phyloP scores from a whole-genome alignment of 2,888 invertebrate species.

The Melanostoma scalare region DNA sequence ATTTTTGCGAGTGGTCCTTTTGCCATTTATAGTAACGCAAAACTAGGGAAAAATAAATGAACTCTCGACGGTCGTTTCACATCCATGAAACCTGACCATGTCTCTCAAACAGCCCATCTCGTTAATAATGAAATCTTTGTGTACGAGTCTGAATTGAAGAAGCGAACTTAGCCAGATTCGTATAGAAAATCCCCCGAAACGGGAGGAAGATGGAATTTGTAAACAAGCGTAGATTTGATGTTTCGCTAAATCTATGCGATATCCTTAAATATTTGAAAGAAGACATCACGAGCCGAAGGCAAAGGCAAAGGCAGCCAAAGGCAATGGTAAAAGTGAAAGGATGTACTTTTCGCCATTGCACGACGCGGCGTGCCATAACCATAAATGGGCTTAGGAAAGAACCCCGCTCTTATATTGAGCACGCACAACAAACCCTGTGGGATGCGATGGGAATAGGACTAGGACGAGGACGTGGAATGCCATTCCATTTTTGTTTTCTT shows the following conservation, averaged over 20 bases:
- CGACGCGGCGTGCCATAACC: constrained; percentile 82
- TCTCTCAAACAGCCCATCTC: constrained; percentile 57
- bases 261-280: constrained; percentile 72
- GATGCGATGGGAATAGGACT: constrained; percentile 74
- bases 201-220: constrained; percentile 68
- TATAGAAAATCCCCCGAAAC: constrained; percentile 5
- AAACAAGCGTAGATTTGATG: constrained; percentile 71
- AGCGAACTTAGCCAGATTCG: constrained; percentile 26
- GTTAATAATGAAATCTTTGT: constrained; percentile 69
- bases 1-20: constrained; percentile 46
- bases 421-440: constrained; percentile 80
- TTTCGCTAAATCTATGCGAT: constrained; percentile 72
- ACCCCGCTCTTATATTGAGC: no score
- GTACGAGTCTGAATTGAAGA: constrained; percentile 52
- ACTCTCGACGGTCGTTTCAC: constrained; percentile 55
- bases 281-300: constrained; percentile 69
- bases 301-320: constrained; percentile 51
- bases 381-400: constrained; percentile 80
- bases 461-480: constrained; percentile 30
- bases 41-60: constrained; percentile 71
- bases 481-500: constrained; percentile 17
- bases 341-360: constrained; percentile 78
- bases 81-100: constrained; percentile 34
- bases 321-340: constrained; percentile 53
- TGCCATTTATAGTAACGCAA: constrained; percentile 68